Percentiles rank a stretch among this genome's conserved stretches.
Conservation (phyloP, 1,140 invertebrate genomes). For the Heliconius congener region DNA sequence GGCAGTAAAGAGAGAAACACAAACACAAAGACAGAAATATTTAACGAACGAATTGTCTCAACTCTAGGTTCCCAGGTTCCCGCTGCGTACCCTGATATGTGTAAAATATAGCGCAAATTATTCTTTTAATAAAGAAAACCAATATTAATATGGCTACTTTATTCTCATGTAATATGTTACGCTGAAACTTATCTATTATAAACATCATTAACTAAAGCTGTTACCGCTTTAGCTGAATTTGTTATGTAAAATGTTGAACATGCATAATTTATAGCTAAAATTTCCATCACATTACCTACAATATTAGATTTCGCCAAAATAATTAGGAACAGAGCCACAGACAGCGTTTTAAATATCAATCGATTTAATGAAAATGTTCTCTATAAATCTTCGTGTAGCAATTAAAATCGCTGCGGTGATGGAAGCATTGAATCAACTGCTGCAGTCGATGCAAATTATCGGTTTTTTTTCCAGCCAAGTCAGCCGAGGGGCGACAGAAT, state of each 20-base stretch:
- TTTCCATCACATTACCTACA: neutral
- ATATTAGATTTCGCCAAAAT: neutral
- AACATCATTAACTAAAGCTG: conserved; percentile 10
- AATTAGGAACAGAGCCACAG: neutral
- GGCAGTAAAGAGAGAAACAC: too few relatives aligned
- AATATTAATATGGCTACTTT: neutral
- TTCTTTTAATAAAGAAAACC: neutral
- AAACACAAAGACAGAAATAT: too few relatives aligned
- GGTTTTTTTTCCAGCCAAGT: conserved; percentile 27
- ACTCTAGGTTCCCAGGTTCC: too few relatives aligned
- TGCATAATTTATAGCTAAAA: conserved; percentile 5
- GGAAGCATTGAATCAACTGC: conserved; percentile 36
- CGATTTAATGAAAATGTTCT: conserved; percentile 17
- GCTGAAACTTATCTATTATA: neutral
- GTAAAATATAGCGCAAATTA: neutral
- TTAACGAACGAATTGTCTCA: too few relatives aligned
- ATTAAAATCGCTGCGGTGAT: conserved; percentile 29
- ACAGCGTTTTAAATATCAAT: conserved; percentile 5
- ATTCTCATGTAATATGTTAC: neutral
- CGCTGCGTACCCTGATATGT: too few relatives aligned
- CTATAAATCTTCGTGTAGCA: conserved; percentile 20
- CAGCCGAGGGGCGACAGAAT: conserved; percentile 23
- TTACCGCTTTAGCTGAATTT: conserved; percentile 2
- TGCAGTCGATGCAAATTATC: conserved; percentile 35
- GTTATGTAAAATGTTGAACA: neutral